phyloP scores from a whole-genome alignment of 2,888 invertebrate genomes.

The Drosophila subsilvestris region DNA sequence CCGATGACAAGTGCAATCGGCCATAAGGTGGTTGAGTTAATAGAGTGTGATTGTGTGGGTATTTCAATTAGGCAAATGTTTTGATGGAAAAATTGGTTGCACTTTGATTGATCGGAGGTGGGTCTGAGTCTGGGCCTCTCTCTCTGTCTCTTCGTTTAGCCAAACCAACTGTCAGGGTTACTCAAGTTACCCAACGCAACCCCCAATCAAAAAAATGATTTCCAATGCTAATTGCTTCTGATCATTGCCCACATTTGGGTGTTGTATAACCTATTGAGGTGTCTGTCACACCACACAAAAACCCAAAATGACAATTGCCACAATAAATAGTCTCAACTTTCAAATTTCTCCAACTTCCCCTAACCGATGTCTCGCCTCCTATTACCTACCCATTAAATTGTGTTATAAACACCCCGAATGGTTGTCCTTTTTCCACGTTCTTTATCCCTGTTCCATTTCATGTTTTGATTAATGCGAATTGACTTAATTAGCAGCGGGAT shows the following conservation, averaged over 20 bases:
- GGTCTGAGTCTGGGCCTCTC: conserved; percentile 15
- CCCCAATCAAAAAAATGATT: conserved; percentile 44
- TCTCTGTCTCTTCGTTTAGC: background rate
- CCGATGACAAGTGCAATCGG: conserved; percentile 74
- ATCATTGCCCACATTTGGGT: conserved; percentile 72
- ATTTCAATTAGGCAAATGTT: conserved; percentile 69
- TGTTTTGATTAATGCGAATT: conserved; percentile 49
- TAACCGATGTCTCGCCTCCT: conserved; percentile 56
- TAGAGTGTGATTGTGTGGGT: conserved; percentile 23
- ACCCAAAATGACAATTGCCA: conserved; percentile 54
- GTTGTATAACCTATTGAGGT: conserved; percentile 58
- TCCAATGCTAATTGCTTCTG: conserved; percentile 68
- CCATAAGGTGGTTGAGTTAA: conserved; percentile 53
- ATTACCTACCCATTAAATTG: conserved; percentile 66
- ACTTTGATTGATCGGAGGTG: conserved; percentile 51
- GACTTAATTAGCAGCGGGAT: conserved; percentile 63
- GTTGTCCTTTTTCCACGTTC: conserved; percentile 31
- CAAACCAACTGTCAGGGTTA: conserved; percentile 57
- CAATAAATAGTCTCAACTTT: conserved; percentile 74
- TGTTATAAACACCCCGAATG: conserved; percentile 71
- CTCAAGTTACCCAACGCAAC: conserved; percentile 52
- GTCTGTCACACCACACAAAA: conserved; percentile 21
- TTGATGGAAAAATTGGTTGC: conserved; percentile 40
- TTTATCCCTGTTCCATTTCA: conserved; percentile 7
- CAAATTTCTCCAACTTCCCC: conserved; percentile 66